Percentiles rank a stretch among this genome's conserved stretches.
These are phyloP conservation scores for Drosophila truncata DNA, from an alignment of 1,140 invertebrate genomes.

Conservation along the genomic window DNA sequence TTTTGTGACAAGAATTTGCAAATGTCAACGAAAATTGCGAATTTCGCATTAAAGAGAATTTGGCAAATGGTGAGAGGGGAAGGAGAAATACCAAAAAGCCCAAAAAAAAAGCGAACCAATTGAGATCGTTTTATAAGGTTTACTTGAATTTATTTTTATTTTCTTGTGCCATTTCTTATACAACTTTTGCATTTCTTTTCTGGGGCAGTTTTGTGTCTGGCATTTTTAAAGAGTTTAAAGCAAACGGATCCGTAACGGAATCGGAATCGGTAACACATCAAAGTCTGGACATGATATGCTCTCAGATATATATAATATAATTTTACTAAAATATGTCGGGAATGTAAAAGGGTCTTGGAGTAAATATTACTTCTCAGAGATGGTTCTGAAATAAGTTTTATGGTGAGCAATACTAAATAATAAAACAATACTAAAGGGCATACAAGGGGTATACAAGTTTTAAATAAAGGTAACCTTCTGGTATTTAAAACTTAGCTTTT, in stretches of 20 bases:
- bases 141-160: constrained; percentile 42
- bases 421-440: too few species aligned
- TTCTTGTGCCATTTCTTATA: constrained; percentile 20
- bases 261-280: constrained; percentile 46
- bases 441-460: too few species aligned
- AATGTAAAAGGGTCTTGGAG: not conserved
- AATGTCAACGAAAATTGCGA: constrained; percentile 80
- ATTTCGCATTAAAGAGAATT: constrained; percentile 76
- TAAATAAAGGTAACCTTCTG: too few species aligned
- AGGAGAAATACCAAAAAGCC: constrained; percentile 45
- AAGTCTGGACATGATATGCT: constrained; percentile 36
- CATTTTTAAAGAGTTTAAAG: constrained; percentile 42
- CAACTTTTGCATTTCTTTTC: constrained; percentile 53
- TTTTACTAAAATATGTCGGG: constrained; percentile 1
- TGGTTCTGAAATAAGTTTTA: not conserved
- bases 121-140: constrained; percentile 71
- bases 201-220: constrained; percentile 54
- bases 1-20: constrained; percentile 82
- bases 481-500: not conserved
- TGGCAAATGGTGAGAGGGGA: constrained; percentile 36
- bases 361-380: not conserved
- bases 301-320: not conserved
- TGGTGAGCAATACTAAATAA: too few species aligned
- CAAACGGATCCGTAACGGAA: constrained; percentile 38
- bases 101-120: constrained; percentile 61